Percentiles rank a stretch among this genome's conserved stretches.
phyloP scores from a whole-genome alignment of 2,113 vertebrate genomes.

The Phalacrocorax brasilianus region DNA sequence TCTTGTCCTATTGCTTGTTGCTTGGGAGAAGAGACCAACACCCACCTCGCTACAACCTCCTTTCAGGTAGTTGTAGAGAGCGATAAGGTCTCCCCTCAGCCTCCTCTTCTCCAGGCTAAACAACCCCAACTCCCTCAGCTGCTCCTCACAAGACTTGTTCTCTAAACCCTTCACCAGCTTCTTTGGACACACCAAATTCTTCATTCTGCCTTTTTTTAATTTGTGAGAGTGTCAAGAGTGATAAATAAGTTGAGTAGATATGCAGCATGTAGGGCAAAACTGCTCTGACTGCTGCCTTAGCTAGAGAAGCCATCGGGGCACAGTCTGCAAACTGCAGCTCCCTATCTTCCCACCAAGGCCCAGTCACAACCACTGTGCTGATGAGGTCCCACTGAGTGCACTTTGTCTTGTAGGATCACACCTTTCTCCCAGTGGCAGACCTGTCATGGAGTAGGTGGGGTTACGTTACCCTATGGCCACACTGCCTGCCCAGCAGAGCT shows the following conservation, averaged over 20 bases:
- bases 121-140: not conserved
- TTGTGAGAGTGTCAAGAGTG: not conserved
- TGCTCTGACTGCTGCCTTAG: not conserved
- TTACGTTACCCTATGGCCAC: not conserved
- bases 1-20: not conserved
- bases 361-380: too few relatives aligned
- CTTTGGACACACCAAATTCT: not conserved
- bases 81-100: not conserved
- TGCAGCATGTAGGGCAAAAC: not conserved
- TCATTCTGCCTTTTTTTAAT: not conserved
- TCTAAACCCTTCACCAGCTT: not conserved
- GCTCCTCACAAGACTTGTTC: not conserved
- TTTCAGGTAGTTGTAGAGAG: not conserved
- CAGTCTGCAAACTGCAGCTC: not conserved
- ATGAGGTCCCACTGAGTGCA: too few relatives aligned
- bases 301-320: not conserved
- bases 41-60: not conserved
- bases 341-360: not conserved
- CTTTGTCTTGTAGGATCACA: not conserved
- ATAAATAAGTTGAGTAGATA: not conserved
- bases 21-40: not conserved
- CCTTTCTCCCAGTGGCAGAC: not conserved
- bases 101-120: not conserved
- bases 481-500: not conserved
- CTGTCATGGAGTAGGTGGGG: rapidly evolving